Evolutionary conservation across 2,113 vertebrate genomes (phyloP).

Genomic region (Lepus americanus): DNA sequence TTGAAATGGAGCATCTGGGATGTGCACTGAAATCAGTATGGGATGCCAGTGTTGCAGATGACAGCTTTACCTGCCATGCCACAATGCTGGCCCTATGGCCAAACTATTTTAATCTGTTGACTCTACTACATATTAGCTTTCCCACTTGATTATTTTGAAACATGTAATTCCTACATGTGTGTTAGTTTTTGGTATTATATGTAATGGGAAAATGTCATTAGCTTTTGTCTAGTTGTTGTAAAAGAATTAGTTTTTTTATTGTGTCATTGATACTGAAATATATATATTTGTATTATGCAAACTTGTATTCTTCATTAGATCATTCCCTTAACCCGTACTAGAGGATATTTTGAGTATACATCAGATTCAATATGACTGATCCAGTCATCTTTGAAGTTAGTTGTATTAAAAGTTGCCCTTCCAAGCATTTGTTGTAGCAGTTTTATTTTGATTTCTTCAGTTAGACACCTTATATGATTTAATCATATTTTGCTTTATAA

Average conservation of each 20-base stretch:
- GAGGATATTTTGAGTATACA: not conserved
- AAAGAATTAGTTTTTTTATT: not conserved
- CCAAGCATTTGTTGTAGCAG: not conserved
- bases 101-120: slow-evolving; percentile 13
- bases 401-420: not conserved
- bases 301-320: slow-evolving; percentile 1
- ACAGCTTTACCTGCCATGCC: too few relatives aligned
- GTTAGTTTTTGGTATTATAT: not conserved
- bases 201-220: not conserved
- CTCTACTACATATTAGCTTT: not conserved
- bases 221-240: not conserved
- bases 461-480: not conserved
- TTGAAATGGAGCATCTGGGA: too few relatives aligned
- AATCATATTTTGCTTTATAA: not conserved
- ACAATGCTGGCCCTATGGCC: too few relatives aligned
- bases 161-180: not conserved
- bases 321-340: not conserved
- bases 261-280: not conserved
- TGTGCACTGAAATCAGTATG: too few relatives aligned
- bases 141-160: slow-evolving; percentile 48
- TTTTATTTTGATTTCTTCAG: slow-evolving; percentile 29
- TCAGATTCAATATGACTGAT: slow-evolving; percentile 7
- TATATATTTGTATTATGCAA: slow-evolving; percentile 4
- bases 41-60: too few relatives aligned
- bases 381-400: not conserved